Base-by-base conservation (phyloP, 53 echinoderm and acorn worm genomes). In the Crossaster papposus region DNA sequence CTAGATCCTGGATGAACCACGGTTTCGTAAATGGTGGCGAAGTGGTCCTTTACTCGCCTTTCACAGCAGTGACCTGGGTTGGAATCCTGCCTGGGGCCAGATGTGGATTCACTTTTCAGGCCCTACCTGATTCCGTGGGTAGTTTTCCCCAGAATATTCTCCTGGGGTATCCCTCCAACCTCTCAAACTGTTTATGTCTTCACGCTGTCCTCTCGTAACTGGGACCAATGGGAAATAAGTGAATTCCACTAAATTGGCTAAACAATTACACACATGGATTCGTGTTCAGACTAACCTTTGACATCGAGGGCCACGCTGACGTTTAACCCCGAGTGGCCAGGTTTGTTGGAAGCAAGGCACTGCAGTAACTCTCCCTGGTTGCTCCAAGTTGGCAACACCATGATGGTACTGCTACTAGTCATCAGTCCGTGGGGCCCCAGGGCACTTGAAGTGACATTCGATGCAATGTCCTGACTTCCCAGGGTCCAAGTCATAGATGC, bases 301-400 rank as follows among this genome's bases (percentile, higher is more conserved):
- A 80, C 62, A 55, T 80, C 80, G 18, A 80, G 35, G 1, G 15
- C 58, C 18, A 58, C 30, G 58, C 55, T 55, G 58, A 80, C 58
- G 29, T 15, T 80, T 6, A 32, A 28, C 30, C 80, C 80, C 55
- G 54, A 14, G 13, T 54, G 7, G 3, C 80, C 80, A 24, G 15
- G 30, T 33, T 55, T 80, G 80, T 80, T 80, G 44, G 24, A 30
- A 55, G 80, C 80, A 22, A 18, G 80, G 30, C 80, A 80, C 18
- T 30, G 29, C 0, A 80, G 22, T 1, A 20, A 31, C 22, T 55
- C 36, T 0, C 18, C 32, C 14, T 80, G 80, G 58, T 80, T 20
- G 54, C 23, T 33, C 54, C 54, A 80, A 26, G 80, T 36, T 30
- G 80, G 54, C 10, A 33, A 14, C 0, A 80, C 5, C 28, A 58